Percentiles rank a stretch among this genome's conserved stretches.
Evolutionary conservation across 1,140 invertebrate genomes (phyloP).

Genomic region (Steinernema khuongi): DNA sequence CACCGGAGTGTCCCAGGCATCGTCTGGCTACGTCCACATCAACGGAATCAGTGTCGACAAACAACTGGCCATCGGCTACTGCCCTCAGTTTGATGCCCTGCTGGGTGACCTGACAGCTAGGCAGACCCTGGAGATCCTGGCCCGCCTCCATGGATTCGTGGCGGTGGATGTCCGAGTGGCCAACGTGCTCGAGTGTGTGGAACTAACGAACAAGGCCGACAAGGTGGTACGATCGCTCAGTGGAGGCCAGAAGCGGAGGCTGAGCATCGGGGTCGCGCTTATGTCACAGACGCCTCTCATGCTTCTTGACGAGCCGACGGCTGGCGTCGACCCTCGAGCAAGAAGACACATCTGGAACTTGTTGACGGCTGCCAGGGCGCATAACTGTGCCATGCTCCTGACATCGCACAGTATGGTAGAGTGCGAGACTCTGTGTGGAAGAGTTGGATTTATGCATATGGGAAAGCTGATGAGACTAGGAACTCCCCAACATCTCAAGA

Average conservation of each 20-base stretch:
- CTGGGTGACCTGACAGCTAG: slow-evolving; percentile 61
- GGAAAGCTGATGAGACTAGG: slow-evolving; percentile 51
- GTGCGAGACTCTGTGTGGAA: slow-evolving; percentile 47
- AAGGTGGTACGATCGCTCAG: slow-evolving; percentile 47
- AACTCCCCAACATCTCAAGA: slow-evolving; percentile 33
- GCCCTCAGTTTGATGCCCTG: slow-evolving; percentile 69
- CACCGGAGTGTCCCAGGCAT: slow-evolving; percentile 70
- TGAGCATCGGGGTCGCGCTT: slow-evolving; percentile 63
- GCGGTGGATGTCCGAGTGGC: neutral
- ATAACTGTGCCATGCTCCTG: slow-evolving; percentile 32
- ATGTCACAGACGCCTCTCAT: slow-evolving; percentile 61
- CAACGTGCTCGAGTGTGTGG: slow-evolving; percentile 24
- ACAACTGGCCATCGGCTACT: slow-evolving; percentile 67
- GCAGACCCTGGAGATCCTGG: slow-evolving; percentile 63
- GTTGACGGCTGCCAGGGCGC: slow-evolving; percentile 36
- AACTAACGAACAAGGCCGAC: slow-evolving; percentile 26
- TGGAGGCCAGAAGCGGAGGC: slow-evolving; percentile 62
- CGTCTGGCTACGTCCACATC: slow-evolving; percentile 65
- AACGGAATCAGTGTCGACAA: slow-evolving; percentile 14
- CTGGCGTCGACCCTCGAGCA: slow-evolving; percentile 64
- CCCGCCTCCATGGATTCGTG: slow-evolving; percentile 19
- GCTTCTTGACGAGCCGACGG: slow-evolving; percentile 65
- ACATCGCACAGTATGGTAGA: slow-evolving; percentile 57
- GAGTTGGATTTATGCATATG: slow-evolving; percentile 55
- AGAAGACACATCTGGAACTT: slow-evolving; percentile 64